Conservation (phyloP, 2,113 vertebrate species). For the Clupea harengus region DNA sequence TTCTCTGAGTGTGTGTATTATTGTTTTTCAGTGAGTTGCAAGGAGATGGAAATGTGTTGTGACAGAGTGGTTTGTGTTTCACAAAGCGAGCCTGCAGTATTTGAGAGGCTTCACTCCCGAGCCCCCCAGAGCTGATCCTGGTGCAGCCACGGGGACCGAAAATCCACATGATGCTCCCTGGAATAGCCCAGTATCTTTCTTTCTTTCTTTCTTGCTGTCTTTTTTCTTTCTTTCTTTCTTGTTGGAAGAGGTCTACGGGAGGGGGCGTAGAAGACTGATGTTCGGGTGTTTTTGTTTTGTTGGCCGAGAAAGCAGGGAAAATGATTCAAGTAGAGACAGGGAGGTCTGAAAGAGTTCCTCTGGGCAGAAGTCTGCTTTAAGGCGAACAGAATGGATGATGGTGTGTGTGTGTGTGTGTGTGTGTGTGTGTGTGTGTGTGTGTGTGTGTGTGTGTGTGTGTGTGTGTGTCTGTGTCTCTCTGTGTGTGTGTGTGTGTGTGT, state of each 20-base stretch:
- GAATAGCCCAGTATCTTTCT: neutral
- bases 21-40: neutral
- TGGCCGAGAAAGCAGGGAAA: slow-evolving; percentile 3
- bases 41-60: neutral
- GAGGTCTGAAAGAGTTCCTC: neutral
- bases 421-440: neutral
- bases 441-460: neutral
- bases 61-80: slow-evolving; percentile 1
- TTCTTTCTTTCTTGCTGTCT: neutral
- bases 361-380: neutral
- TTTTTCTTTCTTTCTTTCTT: neutral
- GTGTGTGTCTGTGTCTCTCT: neutral
- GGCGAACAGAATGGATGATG: neutral
- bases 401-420: slow-evolving; percentile 14
- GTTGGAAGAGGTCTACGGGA: neutral
- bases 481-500: neutral
- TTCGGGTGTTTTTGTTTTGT: neutral
- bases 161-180: neutral
- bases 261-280: neutral
- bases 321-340: neutral
- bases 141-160: neutral
- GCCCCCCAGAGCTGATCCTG: neutral
- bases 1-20: neutral
- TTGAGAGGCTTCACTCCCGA: neutral
- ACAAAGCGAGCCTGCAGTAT: neutral